Percentiles rank a stretch among this genome's conserved stretches.
These are phyloP conservation scores for Deladenus siricidicola DNA, from an alignment of 2,888 invertebrate species.

Conservation along the genomic window DNA sequence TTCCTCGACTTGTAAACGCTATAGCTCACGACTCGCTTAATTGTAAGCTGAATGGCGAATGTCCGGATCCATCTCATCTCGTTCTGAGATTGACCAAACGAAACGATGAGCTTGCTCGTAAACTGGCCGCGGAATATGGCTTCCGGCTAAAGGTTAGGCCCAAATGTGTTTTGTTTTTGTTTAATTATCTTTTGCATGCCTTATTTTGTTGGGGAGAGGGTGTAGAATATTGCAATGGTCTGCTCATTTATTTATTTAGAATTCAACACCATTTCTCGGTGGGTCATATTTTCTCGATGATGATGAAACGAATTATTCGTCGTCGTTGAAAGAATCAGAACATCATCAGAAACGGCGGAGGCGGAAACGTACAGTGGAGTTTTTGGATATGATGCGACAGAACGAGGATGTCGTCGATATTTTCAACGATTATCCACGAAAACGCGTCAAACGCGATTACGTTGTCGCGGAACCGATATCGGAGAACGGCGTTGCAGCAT, in stretches of 20 bases:
- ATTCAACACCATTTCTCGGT: slow-evolving; percentile 51
- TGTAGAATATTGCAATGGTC: neutral
- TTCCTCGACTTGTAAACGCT: slow-evolving; percentile 1
- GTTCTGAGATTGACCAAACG: slow-evolving; percentile 45
- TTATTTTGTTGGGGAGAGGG: neutral
- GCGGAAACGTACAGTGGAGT: slow-evolving; percentile 35
- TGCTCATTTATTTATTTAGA: no score
- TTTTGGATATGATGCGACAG: slow-evolving; percentile 33
- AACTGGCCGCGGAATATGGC: slow-evolving; percentile 43
- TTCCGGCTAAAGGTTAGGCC: slow-evolving; percentile 42
- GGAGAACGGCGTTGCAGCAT: no score
- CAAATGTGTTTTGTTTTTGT: no score
- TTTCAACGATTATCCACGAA: slow-evolving; percentile 30
- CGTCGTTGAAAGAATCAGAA: no score
- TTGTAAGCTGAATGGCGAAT: slow-evolving; percentile 14
- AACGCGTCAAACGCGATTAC: slow-evolving; percentile 45
- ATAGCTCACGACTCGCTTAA: slow-evolving; percentile 25
- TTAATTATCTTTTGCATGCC: no score
- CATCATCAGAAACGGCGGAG: no score
- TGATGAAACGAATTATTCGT: slow-evolving; percentile 21
- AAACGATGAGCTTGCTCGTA: slow-evolving; percentile 45
- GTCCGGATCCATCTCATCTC: slow-evolving; percentile 34
- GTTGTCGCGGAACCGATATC: slow-evolving; percentile 11
- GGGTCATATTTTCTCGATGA: slow-evolving; percentile 50
- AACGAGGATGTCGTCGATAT: slow-evolving; percentile 39